Conservation (phyloP, 2,888 invertebrate genomes). For the Baccha elongata region DNA sequence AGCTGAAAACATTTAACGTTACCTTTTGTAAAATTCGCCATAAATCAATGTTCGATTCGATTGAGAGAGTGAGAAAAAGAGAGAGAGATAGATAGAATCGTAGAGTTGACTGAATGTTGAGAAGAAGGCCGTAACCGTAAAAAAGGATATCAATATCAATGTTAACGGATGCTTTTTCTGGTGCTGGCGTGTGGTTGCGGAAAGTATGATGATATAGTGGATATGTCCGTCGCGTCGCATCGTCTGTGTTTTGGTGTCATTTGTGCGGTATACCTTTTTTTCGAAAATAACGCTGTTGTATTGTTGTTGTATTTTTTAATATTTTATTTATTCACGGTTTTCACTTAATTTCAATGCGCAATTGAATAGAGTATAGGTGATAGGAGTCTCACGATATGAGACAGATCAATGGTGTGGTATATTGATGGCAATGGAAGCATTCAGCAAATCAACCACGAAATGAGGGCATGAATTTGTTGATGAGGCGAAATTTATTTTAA, state of each 20-base stretch:
- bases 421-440: constrained; percentile 34
- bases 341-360: constrained; percentile 56
- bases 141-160: constrained; percentile 61
- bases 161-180: constrained; percentile 53
- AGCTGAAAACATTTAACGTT: constrained; percentile 67
- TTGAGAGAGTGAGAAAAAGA: constrained; percentile 25
- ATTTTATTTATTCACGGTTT: constrained; percentile 54
- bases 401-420: constrained; percentile 48
- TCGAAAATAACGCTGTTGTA: constrained; percentile 27
- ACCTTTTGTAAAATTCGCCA: constrained; percentile 70
- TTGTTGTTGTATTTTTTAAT: constrained; percentile 28
- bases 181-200: constrained; percentile 40
- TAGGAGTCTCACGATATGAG: neutral
- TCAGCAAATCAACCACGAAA: constrained; percentile 71
- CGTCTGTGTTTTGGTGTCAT: constrained; percentile 44
- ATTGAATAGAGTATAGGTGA: neutral
- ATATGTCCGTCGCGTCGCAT: constrained; percentile 40
- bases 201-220: constrained; percentile 48
- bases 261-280: constrained; percentile 28
- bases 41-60: constrained; percentile 73
- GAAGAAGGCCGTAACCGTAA: constrained; percentile 31
- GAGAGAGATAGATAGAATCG: constrained; percentile 23
- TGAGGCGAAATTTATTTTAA: constrained; percentile 68
- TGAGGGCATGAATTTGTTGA: constrained; percentile 73
- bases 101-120: constrained; percentile 51